phyloP scores from a whole-genome alignment of 1,140 invertebrate genomes.

The Drosophila azteca region DNA sequence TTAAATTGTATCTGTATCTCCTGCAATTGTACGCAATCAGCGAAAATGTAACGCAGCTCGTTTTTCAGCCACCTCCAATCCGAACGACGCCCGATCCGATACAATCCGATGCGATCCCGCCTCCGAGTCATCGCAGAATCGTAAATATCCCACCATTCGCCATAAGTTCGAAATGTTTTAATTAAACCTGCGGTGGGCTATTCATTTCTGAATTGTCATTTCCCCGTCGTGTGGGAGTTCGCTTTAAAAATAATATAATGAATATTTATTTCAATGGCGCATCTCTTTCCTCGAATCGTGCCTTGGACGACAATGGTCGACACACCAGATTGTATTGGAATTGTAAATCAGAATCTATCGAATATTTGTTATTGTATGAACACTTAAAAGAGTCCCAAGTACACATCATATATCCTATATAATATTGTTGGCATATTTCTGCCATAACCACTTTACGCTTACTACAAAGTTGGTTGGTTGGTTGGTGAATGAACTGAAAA shows the following conservation, averaged over 20 bases:
- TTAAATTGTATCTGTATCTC: constrained; percentile 73
- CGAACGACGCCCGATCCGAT: background rate
- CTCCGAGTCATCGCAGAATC: constrained; percentile 15
- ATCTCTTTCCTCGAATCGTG: background rate
- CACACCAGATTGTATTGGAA: background rate
- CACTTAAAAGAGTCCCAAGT: no score
- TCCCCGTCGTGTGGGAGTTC: constrained; percentile 32
- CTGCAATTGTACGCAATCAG: constrained; percentile 77
- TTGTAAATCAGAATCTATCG: no score
- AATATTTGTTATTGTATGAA: no score
- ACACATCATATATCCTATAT: no score
- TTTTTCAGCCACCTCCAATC: constrained; percentile 54
- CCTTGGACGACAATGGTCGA: background rate
- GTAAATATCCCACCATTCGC: constrained; percentile 49
- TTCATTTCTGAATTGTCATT: constrained; percentile 32
- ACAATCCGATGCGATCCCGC: constrained; percentile 24
- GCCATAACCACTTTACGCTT: no score
- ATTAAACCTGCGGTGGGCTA: constrained; percentile 59
- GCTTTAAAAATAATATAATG: constrained; percentile 42
- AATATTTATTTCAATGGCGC: constrained; percentile 44
- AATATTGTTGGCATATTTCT: no score
- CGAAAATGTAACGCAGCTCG: constrained; percentile 75
- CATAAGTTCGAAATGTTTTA: constrained; percentile 69
- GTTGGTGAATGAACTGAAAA: no score
- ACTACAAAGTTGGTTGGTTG: no score